Evolutionary conservation across 1,140 invertebrate genomes (phyloP).

Genomic region (Caenorhabditis latens): DNA sequence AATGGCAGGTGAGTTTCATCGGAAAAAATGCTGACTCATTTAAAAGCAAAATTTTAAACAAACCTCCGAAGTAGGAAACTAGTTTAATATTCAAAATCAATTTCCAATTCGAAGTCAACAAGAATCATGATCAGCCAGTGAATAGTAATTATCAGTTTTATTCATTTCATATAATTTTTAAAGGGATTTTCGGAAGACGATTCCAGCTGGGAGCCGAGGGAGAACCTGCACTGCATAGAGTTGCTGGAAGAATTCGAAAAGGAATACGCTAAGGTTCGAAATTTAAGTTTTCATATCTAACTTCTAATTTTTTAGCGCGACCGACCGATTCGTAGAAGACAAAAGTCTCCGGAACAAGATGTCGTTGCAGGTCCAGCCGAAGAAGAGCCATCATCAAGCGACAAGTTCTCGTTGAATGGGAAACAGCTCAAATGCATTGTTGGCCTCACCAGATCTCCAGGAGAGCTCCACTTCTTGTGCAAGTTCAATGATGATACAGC

Average conservation of each 20-base stretch:
- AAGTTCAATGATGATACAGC: slow-evolving; percentile 31
- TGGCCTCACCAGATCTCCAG: not conserved
- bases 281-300: not conserved
- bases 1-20: slow-evolving; percentile 1
- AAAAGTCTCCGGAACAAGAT: not conserved
- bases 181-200: not conserved
- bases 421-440: slow-evolving; percentile 29
- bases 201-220: slow-evolving; percentile 18
- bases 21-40: no score
- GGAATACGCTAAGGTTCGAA: slow-evolving; percentile 10
- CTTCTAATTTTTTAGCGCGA: not conserved
- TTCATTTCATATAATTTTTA: not conserved
- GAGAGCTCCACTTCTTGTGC: slow-evolving; percentile 44
- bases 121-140: no score
- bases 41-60: no score
- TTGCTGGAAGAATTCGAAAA: slow-evolving; percentile 10
- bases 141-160: no score
- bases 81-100: no score
- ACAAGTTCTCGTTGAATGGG: not conserved
- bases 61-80: no score
- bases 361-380: not conserved
- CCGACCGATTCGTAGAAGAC: not conserved
- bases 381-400: not conserved
- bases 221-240: not conserved
- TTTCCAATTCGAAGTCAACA: no score